Conservation (phyloP, 1,140 invertebrate genomes). For the Rhopalosiphum padi region DNA sequence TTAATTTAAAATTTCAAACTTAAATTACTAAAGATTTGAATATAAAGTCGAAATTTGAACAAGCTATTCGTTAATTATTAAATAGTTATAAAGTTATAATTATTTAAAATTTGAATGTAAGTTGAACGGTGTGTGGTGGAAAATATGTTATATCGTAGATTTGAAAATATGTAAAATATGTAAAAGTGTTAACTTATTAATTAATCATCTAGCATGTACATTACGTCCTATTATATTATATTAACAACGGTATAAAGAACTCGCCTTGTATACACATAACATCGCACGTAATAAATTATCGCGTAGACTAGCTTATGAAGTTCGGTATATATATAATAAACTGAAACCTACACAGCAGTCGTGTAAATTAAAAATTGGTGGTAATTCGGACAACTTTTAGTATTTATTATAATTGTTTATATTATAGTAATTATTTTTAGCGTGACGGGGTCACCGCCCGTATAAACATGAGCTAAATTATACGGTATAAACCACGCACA, state of each 20-base stretch:
- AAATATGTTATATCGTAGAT: background rate
- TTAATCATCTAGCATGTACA: background rate
- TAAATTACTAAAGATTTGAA: background rate
- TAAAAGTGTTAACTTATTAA: background rate
- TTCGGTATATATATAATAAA: background rate
- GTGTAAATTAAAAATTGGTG: background rate
- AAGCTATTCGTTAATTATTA: background rate
- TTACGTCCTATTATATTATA: background rate
- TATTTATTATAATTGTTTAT: background rate
- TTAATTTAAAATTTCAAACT: background rate
- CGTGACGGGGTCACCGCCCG: background rate
- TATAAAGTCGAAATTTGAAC: background rate
- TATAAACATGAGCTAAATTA: background rate
- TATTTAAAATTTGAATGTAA: background rate
- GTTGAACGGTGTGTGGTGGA: background rate
- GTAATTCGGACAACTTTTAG: background rate
- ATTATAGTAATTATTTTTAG: background rate
- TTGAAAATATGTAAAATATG: background rate
- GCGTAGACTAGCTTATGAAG: background rate
- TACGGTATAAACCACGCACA: background rate
- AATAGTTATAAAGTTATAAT: background rate
- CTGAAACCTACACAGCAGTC: background rate
- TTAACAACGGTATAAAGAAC: background rate
- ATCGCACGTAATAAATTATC: background rate
- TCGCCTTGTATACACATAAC: background rate